Conservation (phyloP, 2,797 vertebrate genomes). For the Schizopygopsis malacanthus region DNA sequence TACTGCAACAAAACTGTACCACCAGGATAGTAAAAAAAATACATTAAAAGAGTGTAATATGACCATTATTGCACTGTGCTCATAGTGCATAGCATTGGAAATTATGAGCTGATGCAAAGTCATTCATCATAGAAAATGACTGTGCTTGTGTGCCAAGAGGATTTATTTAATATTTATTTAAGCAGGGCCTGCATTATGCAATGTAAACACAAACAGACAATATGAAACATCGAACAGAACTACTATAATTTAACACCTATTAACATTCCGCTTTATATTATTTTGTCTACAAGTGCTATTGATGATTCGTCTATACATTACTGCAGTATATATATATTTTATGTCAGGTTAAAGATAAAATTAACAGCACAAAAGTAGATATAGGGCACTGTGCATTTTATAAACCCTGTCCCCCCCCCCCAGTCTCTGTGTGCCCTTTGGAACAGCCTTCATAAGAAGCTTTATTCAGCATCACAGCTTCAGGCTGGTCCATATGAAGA, state of each 20-base stretch:
- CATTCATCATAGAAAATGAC: constrained; percentile 9
- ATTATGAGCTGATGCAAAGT: neutral
- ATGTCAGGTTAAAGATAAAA: neutral
- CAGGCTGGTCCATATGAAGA: constrained; percentile 33
- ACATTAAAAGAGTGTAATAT: neutral
- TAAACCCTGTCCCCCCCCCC: neutral
- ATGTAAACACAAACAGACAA: neutral
- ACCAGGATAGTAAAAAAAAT: neutral
- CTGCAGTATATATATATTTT: neutral
- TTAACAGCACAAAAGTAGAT: neutral
- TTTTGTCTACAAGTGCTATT: neutral
- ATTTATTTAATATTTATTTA: constrained; percentile 5
- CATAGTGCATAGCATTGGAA: neutral
- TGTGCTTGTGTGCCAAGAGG: neutral
- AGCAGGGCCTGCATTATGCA: neutral
- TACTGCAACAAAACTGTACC: neutral
- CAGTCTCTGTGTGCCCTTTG: constrained; percentile 6
- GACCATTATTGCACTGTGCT: neutral
- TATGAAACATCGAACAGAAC: neutral
- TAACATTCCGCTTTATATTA: neutral
- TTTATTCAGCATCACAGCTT: constrained; percentile 21
- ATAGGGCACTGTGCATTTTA: neutral
- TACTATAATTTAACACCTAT: neutral
- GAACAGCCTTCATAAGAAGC: neutral
- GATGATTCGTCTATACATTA: neutral